phyloP scores from a whole-genome alignment of 1,140 invertebrate species.

The Drosophila fuyamai region DNA sequence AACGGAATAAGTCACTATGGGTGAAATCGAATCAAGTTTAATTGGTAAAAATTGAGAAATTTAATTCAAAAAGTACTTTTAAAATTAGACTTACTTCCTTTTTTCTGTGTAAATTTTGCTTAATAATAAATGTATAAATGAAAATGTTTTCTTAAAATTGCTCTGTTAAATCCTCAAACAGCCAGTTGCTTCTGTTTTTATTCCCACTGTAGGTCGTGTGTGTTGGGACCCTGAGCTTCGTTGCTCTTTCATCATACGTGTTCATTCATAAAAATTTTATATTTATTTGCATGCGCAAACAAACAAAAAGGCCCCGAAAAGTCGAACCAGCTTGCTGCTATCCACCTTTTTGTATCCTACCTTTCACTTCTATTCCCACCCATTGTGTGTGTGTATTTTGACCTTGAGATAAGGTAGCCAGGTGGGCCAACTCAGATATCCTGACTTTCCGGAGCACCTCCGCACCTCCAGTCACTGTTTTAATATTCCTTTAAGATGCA shows the following conservation, averaged over 20 bases:
- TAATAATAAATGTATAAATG: too few species aligned
- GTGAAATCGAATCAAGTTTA: neutral
- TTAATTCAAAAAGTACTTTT: too few species aligned
- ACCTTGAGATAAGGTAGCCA: slow-evolving; percentile 66
- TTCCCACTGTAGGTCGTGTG: slow-evolving; percentile 52
- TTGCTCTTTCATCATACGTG: slow-evolving; percentile 79
- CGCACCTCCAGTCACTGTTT: slow-evolving; percentile 51
- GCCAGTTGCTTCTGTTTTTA: slow-evolving; percentile 16
- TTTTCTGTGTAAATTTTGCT: too few species aligned
- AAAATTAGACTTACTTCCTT: too few species aligned
- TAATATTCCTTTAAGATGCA: slow-evolving; percentile 73
- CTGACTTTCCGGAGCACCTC: slow-evolving; percentile 14
- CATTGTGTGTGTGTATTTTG: slow-evolving; percentile 35
- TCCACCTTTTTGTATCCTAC: slow-evolving; percentile 1
- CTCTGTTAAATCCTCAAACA: neutral
- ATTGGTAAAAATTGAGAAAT: neutral
- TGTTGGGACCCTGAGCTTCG: slow-evolving; percentile 29
- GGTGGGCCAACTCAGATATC: slow-evolving; percentile 35
- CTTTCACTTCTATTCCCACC: neutral
- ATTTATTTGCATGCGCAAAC: slow-evolving; percentile 76
- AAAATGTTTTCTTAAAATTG: neutral
- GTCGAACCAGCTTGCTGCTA: slow-evolving; percentile 16
- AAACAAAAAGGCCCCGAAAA: slow-evolving; percentile 45
- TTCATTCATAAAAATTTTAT: slow-evolving; percentile 83
- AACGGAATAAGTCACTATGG: slow-evolving; percentile 20